phyloP scores from a whole-genome alignment of 2,797 vertebrate species.

The Monodelphis domestica region DNA sequence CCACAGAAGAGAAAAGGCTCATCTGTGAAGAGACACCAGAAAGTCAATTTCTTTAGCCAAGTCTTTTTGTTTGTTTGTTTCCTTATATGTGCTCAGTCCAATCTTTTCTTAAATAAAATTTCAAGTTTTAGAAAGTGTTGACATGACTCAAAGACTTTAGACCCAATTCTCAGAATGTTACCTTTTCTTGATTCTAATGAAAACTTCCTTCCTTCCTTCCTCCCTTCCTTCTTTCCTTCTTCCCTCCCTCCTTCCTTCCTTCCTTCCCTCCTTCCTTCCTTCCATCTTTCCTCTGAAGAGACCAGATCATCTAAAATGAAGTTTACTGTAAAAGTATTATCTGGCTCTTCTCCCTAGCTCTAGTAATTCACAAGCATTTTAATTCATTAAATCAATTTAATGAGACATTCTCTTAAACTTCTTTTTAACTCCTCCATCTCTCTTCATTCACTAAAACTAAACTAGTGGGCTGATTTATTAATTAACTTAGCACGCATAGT shows the following conservation, averaged over 20 bases:
- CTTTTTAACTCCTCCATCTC: not conserved
- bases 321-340: not conserved
- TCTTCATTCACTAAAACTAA: not conserved
- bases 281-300: not conserved
- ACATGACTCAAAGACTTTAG: not conserved
- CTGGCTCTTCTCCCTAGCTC: not conserved
- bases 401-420: not conserved
- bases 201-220: not conserved
- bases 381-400: not conserved
- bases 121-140: not conserved
- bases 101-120: not conserved
- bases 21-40: not conserved
- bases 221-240: no score
- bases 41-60: not conserved
- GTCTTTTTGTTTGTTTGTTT: not conserved
- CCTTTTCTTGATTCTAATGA: not conserved
- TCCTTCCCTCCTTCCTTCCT: no score
- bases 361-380: not conserved
- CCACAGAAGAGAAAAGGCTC: not conserved
- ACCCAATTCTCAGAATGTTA: not conserved
- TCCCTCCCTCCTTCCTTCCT: no score
- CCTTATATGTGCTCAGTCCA: not conserved
- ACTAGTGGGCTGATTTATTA: not conserved
- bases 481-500: not conserved
- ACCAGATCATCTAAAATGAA: not conserved